These are phyloP conservation scores for Agrypnia vestita DNA, from an alignment of 1,140 invertebrate genomes.

Conservation along the genomic window DNA sequence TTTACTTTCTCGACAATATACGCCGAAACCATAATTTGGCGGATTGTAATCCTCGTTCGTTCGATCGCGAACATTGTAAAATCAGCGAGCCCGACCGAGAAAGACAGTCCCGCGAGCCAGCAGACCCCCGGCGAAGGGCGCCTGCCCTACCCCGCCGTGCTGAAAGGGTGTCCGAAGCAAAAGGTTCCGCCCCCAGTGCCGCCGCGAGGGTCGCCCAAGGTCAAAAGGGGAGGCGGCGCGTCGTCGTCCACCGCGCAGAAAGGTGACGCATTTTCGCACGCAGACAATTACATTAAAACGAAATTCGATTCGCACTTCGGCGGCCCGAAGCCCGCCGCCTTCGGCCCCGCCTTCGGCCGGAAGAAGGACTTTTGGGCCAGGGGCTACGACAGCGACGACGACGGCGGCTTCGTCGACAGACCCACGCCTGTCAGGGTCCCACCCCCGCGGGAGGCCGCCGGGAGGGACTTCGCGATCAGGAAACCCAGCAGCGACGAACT, in stretches of 20 bases:
- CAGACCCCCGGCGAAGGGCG: conserved; percentile 38
- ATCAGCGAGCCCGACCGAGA: conserved; percentile 55
- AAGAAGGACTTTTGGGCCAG: conserved; percentile 29
- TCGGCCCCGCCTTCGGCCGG: conserved; percentile 11
- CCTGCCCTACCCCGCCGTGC: conserved; percentile 79
- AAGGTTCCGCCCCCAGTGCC: conserved; percentile 87
- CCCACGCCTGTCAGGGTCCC: too few relatives aligned
- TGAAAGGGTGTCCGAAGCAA: conserved; percentile 80
- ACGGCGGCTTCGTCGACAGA: neutral
- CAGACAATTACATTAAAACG: neutral
- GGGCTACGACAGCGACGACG: neutral
- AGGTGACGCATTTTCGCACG: conserved; percentile 67
- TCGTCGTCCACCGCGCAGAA: conserved; percentile 66
- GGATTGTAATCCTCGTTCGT: neutral
- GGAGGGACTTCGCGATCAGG: neutral
- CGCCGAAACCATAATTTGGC: too few relatives aligned
- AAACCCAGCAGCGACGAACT: conserved; percentile 12
- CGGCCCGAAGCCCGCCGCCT: neutral
- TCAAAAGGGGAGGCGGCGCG: conserved; percentile 71
- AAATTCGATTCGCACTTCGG: neutral
- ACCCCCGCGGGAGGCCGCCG: too few relatives aligned
- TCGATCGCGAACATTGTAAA: neutral
- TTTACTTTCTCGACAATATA: too few relatives aligned
- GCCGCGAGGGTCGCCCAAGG: conserved; percentile 82
- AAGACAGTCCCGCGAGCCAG: conserved; percentile 44